phyloP scores from a whole-genome alignment of 2,797 vertebrate genomes.

The Sebastes diaconus region DNA sequence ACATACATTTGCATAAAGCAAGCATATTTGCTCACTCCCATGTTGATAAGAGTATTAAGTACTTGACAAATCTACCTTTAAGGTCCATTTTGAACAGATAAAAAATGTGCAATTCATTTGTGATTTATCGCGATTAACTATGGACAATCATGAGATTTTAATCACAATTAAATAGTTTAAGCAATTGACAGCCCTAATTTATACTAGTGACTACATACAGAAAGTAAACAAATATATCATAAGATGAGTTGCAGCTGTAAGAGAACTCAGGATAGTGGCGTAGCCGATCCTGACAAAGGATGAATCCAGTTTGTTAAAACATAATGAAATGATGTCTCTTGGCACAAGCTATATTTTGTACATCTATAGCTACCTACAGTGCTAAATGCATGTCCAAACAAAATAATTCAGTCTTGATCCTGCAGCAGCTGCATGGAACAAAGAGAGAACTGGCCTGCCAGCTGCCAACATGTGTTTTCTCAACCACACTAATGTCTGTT shows the following conservation, averaged over 20 bases:
- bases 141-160: no score
- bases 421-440: constrained; percentile 32
- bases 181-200: not conserved
- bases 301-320: not conserved
- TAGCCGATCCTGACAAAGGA: not conserved
- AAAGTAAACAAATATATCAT: not conserved
- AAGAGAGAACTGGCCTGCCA: not conserved
- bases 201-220: not conserved
- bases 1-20: no score
- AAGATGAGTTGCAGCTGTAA: not conserved
- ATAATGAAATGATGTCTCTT: not conserved
- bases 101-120: no score
- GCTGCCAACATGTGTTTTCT: constrained; percentile 16
- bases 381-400: constrained; percentile 23
- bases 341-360: not conserved
- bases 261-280: not conserved
- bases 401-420: constrained; percentile 45
- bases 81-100: no score
- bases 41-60: no score
- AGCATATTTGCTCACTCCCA: no score
- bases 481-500: constrained; percentile 36
- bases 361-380: not conserved
- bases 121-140: no score
- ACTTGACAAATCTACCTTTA: no score
- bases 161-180: no score